phyloP scores from a whole-genome alignment of 2,888 invertebrate genomes.

The Thereva unica region DNA sequence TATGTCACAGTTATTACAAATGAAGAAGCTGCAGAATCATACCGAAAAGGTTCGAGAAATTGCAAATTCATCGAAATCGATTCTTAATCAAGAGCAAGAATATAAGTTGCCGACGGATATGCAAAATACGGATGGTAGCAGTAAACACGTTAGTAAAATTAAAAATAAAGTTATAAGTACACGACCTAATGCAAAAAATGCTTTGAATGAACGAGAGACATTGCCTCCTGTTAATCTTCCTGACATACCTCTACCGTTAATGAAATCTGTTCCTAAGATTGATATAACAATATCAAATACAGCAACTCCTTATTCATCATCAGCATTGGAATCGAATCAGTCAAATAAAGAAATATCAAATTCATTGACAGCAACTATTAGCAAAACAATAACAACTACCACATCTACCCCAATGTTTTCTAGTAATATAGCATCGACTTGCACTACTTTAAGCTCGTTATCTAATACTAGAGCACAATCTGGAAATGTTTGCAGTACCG shows the following conservation, averaged over 20 bases:
- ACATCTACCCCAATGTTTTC: too few relatives aligned
- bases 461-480: background rate
- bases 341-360: too few relatives aligned
- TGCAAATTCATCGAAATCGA: conserved; percentile 53
- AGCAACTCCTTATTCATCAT: background rate
- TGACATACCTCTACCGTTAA: conserved; percentile 55
- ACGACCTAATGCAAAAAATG: conserved; percentile 43
- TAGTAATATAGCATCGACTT: too few relatives aligned
- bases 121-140: conserved; percentile 14
- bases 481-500: background rate
- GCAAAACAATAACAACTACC: too few relatives aligned
- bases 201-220: conserved; percentile 53
- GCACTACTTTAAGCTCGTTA: too few relatives aligned
- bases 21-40: conserved; percentile 65
- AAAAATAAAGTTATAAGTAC: conserved; percentile 44
- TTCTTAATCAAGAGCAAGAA: conserved; percentile 40
- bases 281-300: conserved; percentile 48
- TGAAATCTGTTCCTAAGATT: conserved; percentile 54
- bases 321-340: background rate
- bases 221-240: conserved; percentile 61
- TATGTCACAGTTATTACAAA: conserved; percentile 66
- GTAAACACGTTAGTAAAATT: conserved; percentile 45
- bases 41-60: conserved; percentile 63
- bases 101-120: conserved; percentile 44
- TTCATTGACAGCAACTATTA: too few relatives aligned